Percentiles rank a stretch among this genome's conserved stretches.
Evolutionary conservation across 2,113 vertebrate genomes (phyloP).

Genomic region (Passer montanus): DNA sequence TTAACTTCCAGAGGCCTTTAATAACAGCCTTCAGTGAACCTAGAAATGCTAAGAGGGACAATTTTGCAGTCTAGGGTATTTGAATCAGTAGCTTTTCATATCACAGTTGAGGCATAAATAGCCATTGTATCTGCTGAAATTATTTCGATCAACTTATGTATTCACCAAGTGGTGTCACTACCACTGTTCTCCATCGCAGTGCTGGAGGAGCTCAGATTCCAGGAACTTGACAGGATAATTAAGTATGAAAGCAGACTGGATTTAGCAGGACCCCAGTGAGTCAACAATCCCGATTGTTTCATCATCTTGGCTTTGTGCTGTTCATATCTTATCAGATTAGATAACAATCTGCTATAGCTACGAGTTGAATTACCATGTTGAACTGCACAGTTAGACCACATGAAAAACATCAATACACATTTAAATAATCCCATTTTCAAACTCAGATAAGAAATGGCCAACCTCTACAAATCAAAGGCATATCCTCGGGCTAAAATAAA

Average conservation of each 20-base stretch:
- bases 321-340: conserved; percentile 72
- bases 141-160: conserved; percentile 44
- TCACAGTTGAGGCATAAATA: conserved; percentile 23
- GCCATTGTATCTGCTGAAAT: conserved; percentile 54
- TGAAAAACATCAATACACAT: conserved; percentile 66
- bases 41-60: conserved; percentile 1
- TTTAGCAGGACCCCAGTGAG: conserved; percentile 70
- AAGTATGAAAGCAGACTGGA: conserved; percentile 74
- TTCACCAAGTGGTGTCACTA: conserved; percentile 62
- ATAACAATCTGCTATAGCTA: conserved; percentile 68
- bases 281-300: conserved; percentile 72
- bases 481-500: conserved; percentile 66
- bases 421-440: conserved; percentile 71
- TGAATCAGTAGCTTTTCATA: conserved; percentile 54
- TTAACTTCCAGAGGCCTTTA: conserved; percentile 34
- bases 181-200: conserved; percentile 10
- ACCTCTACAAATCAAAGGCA: conserved; percentile 66
- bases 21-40: conserved; percentile 32
- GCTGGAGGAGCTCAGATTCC: conserved; percentile 50
- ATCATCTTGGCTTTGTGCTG: conserved; percentile 70
- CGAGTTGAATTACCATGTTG: conserved; percentile 66
- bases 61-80: conserved; percentile 37
- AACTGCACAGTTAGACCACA: conserved; percentile 61
- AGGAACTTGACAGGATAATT: conserved; percentile 73
- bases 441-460: conserved; percentile 61